These are phyloP conservation scores for Drosophila nigrodunni DNA, from an alignment of 1,140 invertebrate species.

Conservation along the genomic window DNA sequence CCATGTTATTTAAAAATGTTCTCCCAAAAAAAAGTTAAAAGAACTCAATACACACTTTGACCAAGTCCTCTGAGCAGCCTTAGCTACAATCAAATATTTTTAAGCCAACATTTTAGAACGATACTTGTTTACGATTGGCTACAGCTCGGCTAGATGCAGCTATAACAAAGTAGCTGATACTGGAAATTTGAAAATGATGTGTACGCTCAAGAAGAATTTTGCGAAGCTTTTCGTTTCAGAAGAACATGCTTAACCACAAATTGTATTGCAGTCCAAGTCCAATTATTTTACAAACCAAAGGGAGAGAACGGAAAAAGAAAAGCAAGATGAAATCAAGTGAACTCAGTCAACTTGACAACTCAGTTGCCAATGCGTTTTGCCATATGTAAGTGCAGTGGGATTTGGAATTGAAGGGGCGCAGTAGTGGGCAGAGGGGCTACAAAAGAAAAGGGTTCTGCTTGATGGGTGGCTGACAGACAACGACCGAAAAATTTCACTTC, in stretches of 20 bases:
- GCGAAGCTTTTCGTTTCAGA: background rate
- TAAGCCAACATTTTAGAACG: too few species aligned
- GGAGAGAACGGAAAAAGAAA: constrained; percentile 1
- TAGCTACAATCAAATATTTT: too few species aligned
- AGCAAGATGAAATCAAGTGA: constrained; percentile 7
- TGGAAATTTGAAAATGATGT: background rate
- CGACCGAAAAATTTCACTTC: constrained; percentile 32
- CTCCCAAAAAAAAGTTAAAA: too few species aligned
- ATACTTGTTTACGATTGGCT: too few species aligned
- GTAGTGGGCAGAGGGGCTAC: too few species aligned
- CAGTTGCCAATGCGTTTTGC: constrained; percentile 24
- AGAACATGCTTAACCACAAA: constrained; percentile 8
- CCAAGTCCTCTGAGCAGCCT: too few species aligned
- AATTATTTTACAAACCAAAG: constrained; percentile 13
- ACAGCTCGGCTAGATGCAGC: too few species aligned
- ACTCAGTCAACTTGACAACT: constrained; percentile 23
- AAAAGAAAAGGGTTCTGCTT: background rate
- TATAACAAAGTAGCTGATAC: too few species aligned
- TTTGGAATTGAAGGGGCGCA: constrained; percentile 5
- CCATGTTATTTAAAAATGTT: too few species aligned
- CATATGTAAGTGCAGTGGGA: constrained; percentile 15
- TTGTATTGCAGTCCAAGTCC: constrained; percentile 15
- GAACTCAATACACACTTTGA: too few species aligned
- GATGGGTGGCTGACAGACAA: background rate
- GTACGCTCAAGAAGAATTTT: background rate